Base-by-base conservation (phyloP, 92 coral and sea anemone species). In the Epizoanthus rinbou region DNA sequence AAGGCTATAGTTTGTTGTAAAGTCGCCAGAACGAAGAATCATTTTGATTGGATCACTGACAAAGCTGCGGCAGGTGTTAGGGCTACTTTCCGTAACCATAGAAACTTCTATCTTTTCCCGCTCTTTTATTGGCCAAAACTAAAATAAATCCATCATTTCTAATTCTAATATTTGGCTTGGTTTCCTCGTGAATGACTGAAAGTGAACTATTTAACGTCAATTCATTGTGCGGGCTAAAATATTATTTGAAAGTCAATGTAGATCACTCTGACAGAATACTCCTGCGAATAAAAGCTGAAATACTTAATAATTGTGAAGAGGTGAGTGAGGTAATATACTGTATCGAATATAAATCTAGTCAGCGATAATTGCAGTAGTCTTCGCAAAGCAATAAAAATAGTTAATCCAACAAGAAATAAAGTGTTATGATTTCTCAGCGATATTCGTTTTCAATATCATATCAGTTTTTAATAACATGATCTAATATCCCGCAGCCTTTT, bases 41-140 rank as follows among this genome's bases (percentile, higher is more conserved):
- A 22, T 64, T 82, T 89, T 91, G 95, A 93, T 93, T 93, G 93
- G 98, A 28, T 81, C 52, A 69, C 75, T 72, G 59, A 73, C 21
- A 68, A 65, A 41, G 90, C 75, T 73, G 59, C 80, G 86, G 82
- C 98, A 93, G 98, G 98, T 93, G 98, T 85, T 89, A 53, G 75
- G 71, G 86, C 75, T 60, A 76, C 84, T 37, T 54, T 75, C 60
- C 57, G 97, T 88, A 45, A 58, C 91, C 84, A 82, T 84, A 85
- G 92, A 35, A 73, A 88, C 92, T 2, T 18, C 24, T 45, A 65
- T 79, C 54, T 47, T 58, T 66, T 88, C 72, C 72, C 16, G 68
- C 41, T 53, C 59, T 54, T 58, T 76, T 21, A 59, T 78, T 78
- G 82, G 82, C 71, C 14, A 23, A 14, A 63, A 21, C 4, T 13